Evolutionary conservation across 2,113 vertebrate species (phyloP), one percentile per base, ranked within the genome.

Genomic region (Benitochromis conjunctus): DNA sequence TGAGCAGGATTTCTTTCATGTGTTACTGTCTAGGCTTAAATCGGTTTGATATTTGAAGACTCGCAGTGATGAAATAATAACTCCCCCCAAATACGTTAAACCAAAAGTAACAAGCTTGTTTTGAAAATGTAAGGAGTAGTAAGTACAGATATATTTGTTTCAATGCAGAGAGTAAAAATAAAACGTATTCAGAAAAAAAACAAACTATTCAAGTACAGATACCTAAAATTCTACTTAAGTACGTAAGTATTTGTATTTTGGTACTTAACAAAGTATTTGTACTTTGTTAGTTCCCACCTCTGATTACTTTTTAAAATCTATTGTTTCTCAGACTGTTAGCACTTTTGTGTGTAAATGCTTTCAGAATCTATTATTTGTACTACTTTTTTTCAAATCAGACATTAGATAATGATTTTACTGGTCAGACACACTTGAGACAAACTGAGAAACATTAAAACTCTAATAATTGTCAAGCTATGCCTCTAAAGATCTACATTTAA

Each of bases 131-230:
- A 62, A 34, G 16, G 5, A 62, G 29, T 34, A 60, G 58, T 34
- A 62, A 19, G 58, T 19, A 34, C 9, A 60, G 5, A 62, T 60
- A 60, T n/a, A 0, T 36, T 11, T 43, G 26, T 62, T 62, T 7
- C 7, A 0, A 2, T 2, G 9, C 7, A 62, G 58, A 0, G 18
- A 64, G 10, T 38, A 38, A 64, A 64, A 38, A 13, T 6, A 64
- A 64, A 64, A 64, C 1, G 0, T 3, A 64, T 64, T 64, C 60
- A 13, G 34, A 64, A 64, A 13, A 34, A 34, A 62, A 36, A 4
- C 3, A 1, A 31, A 4, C 3, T 31, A 34, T 2, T 34, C 5
- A 38, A 64, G 34, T 13, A 12, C 60, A 38, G 60, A 64, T 64
- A 38, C 6, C 34, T 64, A 13, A 38, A 0, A 36, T 36, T 64